Percentiles rank a stretch among this genome's conserved stretches.
Conservation (phyloP, 2,888 invertebrate species). For the Patella depressa region DNA sequence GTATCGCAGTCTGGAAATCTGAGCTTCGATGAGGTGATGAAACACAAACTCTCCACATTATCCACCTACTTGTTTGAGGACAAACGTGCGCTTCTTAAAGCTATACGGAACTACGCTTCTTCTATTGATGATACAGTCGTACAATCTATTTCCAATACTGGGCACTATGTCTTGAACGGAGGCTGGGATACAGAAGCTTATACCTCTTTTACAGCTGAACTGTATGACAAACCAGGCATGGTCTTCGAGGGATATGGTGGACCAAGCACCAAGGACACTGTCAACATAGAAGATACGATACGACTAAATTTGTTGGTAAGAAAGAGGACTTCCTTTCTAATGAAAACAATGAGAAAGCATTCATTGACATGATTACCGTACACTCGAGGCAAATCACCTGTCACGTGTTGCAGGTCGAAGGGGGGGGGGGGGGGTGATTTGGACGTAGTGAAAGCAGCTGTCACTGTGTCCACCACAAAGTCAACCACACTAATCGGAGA, state of each 20-base stretch:
- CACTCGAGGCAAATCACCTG: slow-evolving; percentile 25
- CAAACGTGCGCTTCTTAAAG: too few relatives aligned
- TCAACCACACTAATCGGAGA: slow-evolving; percentile 30
- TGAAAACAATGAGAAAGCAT: slow-evolving; percentile 45
- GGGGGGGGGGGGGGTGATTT: slow-evolving; percentile 50
- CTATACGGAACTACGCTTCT: too few relatives aligned
- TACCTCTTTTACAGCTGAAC: not conserved
- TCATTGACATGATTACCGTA: slow-evolving; percentile 38
- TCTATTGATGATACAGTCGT: too few relatives aligned
- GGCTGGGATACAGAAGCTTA: not conserved
- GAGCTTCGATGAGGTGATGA: too few relatives aligned
- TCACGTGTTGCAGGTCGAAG: slow-evolving; percentile 32
- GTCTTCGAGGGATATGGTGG: not conserved
- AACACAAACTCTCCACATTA: too few relatives aligned
- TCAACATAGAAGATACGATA: not conserved
- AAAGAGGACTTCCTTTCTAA: slow-evolving; percentile 46
- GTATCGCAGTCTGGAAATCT: too few relatives aligned
- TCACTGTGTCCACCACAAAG: slow-evolving; percentile 20
- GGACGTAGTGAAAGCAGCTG: slow-evolving; percentile 41
- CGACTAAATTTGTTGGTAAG: not conserved
- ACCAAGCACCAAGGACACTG: not conserved
- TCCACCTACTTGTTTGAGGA: too few relatives aligned
- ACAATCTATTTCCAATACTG: too few relatives aligned
- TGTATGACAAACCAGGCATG: not conserved
- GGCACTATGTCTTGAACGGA: slow-evolving; percentile 28